These are phyloP conservation scores for Ceratina japonica DNA, from an alignment of 1,140 invertebrate species.

Conservation along the genomic window DNA sequence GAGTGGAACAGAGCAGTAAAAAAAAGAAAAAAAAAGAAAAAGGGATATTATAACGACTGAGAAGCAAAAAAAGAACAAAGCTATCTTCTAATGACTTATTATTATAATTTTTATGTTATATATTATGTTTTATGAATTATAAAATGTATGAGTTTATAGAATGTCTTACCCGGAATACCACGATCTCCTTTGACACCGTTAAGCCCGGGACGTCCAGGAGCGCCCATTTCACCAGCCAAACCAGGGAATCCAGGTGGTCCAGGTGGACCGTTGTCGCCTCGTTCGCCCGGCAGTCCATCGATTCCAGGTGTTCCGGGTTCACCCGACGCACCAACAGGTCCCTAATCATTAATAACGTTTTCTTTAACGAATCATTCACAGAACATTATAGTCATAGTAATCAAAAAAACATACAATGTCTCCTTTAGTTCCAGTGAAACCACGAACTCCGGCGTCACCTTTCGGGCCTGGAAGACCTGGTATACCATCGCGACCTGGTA, in stretches of 20 bases:
- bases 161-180: slow-evolving; percentile 79
- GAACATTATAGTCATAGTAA: not conserved
- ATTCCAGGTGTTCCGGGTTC: slow-evolving; percentile 80
- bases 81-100: too few species aligned
- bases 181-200: slow-evolving; percentile 84
- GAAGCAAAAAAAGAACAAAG: too few species aligned
- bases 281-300: slow-evolving; percentile 75
- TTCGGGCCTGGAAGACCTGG: slow-evolving; percentile 80
- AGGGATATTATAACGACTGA: too few species aligned
- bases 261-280: slow-evolving; percentile 74
- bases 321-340: slow-evolving; percentile 80
- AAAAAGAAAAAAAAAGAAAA: too few species aligned
- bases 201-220: slow-evolving; percentile 81
- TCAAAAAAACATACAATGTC: slow-evolving; percentile 73
- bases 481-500: slow-evolving; percentile 80
- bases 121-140: too few species aligned
- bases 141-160: not conserved
- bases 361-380: not conserved
- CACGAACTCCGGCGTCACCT: slow-evolving; percentile 80
- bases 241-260: slow-evolving; percentile 78
- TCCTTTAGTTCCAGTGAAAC: slow-evolving; percentile 81
- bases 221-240: slow-evolving; percentile 83
- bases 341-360: slow-evolving; percentile 64
- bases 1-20: too few species aligned
- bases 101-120: too few species aligned